Percentiles rank a stretch among this genome's conserved stretches.
phyloP scores from a whole-genome alignment of 2,797 vertebrate species.

The Typhlichthys subterraneus region DNA sequence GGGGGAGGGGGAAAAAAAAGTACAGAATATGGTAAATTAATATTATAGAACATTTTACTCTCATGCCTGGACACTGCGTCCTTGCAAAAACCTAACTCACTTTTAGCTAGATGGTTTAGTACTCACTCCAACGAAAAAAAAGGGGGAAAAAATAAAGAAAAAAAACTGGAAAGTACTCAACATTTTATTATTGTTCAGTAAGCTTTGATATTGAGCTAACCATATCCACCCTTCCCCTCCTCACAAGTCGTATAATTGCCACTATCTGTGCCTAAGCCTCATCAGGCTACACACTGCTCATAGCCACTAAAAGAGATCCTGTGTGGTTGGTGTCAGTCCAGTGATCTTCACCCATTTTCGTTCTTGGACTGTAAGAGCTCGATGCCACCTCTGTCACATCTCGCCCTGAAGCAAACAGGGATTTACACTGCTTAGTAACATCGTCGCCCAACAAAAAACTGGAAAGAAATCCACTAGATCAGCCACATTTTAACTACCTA shows the following conservation, averaged over 20 bases:
- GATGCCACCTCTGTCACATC: conserved; percentile 99
- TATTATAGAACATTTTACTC: conserved; percentile 63
- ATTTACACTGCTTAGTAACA: conserved; percentile 99
- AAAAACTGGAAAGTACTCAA: conserved; percentile 61
- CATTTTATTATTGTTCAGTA: conserved; percentile 70
- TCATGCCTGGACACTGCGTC: conserved; percentile 67
- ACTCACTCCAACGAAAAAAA: conserved; percentile 65
- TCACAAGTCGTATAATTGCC: conserved; percentile 86
- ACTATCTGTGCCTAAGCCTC: conserved; percentile 93
- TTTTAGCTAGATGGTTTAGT: conserved; percentile 62
- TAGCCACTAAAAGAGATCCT: conserved; percentile 96
- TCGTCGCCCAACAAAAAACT: conserved; percentile 88
- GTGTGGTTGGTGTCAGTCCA: conserved; percentile 94
- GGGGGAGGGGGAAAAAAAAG: conserved; percentile 87
- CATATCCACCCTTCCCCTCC: conserved; percentile 80
- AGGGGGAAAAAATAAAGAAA: conserved; percentile 4
- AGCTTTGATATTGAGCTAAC: conserved; percentile 72
- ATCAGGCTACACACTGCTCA: conserved; percentile 89
- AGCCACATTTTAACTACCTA: conserved; percentile 86
- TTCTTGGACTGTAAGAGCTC: conserved; percentile 99
- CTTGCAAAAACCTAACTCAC: conserved; percentile 54
- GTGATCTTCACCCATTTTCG: conserved; percentile 99
- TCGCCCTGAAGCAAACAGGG: conserved; percentile 99
- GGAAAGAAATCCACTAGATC: conserved; percentile 84
- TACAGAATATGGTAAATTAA: conserved; percentile 79